Evolutionary conservation across 2,888 invertebrate genomes (phyloP).

Genomic region (Cosmia pyralina): DNA sequence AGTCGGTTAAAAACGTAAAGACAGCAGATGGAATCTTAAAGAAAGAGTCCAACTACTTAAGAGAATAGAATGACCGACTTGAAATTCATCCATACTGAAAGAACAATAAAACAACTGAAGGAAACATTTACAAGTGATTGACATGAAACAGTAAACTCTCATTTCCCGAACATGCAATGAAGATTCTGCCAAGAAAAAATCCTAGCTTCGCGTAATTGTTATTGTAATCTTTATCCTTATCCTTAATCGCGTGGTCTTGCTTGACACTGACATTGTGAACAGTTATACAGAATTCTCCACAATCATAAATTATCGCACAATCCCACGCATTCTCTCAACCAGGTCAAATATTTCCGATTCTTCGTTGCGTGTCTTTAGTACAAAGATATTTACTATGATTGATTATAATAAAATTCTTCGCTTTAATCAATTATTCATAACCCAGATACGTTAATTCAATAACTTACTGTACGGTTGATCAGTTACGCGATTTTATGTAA

Average conservation of each 20-base stretch:
- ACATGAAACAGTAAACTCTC: neutral
- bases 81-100: neutral
- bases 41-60: neutral
- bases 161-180: neutral
- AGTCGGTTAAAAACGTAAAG: too few species aligned
- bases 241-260: conserved; percentile 43
- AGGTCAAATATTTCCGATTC: conserved; percentile 43
- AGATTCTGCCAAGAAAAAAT: neutral
- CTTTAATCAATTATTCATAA: conserved; percentile 60
- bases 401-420: conserved; percentile 44
- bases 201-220: too few species aligned
- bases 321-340: conserved; percentile 44
- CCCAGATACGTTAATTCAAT: conserved; percentile 60
- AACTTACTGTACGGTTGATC: conserved; percentile 35
- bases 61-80: neutral
- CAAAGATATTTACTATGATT: conserved; percentile 40
- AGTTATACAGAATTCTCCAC: conserved; percentile 21
- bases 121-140: neutral
- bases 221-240: conserved; percentile 1
- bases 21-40: neutral
- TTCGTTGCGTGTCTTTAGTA: conserved; percentile 25
- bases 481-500: conserved; percentile 29
- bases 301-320: conserved; percentile 24
- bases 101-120: neutral
- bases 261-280: conserved; percentile 52